Conservation (phyloP, 35 echinoderm and acorn worm genomes). For the Ophiothrix spiculata region DNA sequence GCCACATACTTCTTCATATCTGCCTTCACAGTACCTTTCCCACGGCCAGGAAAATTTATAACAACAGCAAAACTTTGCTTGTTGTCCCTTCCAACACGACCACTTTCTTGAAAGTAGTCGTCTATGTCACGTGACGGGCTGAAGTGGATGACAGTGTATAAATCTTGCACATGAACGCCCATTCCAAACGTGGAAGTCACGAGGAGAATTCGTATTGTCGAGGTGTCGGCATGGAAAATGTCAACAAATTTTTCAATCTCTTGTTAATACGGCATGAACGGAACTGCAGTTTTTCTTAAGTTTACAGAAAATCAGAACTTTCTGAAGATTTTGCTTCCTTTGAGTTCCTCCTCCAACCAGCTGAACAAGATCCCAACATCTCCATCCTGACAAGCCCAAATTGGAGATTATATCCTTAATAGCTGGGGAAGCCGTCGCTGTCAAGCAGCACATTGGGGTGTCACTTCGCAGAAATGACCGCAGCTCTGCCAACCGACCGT, state of each 20-base stretch:
- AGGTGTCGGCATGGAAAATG: not conserved
- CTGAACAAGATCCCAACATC: not conserved
- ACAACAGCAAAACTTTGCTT: not conserved
- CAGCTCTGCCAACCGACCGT: too few species aligned
- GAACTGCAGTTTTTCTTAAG: not conserved
- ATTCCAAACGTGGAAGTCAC: not conserved
- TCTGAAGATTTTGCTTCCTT: not conserved
- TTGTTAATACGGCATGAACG: not conserved
- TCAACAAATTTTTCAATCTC: not conserved
- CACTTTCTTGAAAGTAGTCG: not conserved
- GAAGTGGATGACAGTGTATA: not conserved
- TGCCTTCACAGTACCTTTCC: not conserved
- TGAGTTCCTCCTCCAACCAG: not conserved
- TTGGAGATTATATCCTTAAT: too few species aligned
- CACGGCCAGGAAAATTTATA: not conserved
- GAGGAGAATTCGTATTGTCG: not conserved
- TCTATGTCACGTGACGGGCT: not conserved
- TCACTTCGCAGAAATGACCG: too few species aligned
- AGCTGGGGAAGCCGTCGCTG: too few species aligned
- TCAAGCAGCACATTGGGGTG: too few species aligned
- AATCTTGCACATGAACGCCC: not conserved
- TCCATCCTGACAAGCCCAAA: too few species aligned
- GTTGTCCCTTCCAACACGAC: not conserved
- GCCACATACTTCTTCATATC: not conserved
- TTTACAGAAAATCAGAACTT: not conserved